These are phyloP conservation scores for Bos taurus DNA, from an alignment of 2,113 vertebrate genomes.

Conservation along the genomic window DNA sequence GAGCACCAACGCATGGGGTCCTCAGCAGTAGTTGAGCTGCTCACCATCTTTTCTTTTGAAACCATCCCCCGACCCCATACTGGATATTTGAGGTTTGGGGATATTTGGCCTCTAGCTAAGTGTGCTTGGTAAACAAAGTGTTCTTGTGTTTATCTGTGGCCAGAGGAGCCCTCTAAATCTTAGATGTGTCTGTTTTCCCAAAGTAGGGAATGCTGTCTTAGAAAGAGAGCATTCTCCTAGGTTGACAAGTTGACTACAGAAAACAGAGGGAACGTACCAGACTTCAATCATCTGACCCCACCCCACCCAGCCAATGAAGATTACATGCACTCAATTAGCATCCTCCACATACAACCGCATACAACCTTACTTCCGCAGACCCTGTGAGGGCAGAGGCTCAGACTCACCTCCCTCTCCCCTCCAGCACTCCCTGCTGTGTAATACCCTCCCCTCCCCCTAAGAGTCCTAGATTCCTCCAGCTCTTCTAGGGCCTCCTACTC, in stretches of 20 bases:
- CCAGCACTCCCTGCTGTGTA: fast-evolving
- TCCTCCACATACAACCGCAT: not conserved
- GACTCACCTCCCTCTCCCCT: not conserved
- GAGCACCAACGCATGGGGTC: not conserved
- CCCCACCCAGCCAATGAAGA: not conserved
- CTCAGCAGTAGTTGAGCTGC: not conserved
- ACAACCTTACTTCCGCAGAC: not conserved
- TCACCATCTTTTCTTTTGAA: not conserved
- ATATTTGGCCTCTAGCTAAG: not conserved
- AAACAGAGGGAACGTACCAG: not conserved
- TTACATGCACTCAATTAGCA: not conserved
- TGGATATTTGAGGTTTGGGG: not conserved
- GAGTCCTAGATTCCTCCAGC: not conserved
- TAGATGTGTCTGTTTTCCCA: not conserved
- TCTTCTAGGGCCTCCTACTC: not conserved
- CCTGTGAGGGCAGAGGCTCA: not conserved
- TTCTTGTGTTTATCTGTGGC: not conserved
- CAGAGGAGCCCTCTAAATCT: not conserved
- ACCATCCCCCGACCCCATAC: too few relatives aligned
- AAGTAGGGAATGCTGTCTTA: not conserved
- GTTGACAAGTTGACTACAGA: not conserved
- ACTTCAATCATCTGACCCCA: not conserved
- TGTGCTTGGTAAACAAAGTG: not conserved
- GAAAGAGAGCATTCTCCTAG: not conserved
- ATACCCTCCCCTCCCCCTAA: not conserved